Percentiles rank a stretch among this genome's conserved stretches.
Evolutionary conservation across 1,140 invertebrate genomes (phyloP).

Genomic region (Radopholus similis): DNA sequence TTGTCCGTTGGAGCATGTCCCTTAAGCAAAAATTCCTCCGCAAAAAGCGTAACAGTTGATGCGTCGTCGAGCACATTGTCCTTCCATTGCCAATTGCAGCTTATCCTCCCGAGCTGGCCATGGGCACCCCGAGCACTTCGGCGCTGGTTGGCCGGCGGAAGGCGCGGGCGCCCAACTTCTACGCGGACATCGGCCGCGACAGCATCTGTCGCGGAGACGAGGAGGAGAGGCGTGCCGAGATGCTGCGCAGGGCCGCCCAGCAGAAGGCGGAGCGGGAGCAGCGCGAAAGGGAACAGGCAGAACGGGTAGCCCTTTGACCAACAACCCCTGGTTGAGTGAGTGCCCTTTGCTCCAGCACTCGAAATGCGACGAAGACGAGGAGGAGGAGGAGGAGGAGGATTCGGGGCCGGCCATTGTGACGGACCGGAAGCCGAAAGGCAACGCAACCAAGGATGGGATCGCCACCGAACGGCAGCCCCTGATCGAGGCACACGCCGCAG

Average conservation of each 20-base stretch:
- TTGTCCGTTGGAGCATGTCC: too few relatives aligned
- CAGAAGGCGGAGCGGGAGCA: not conserved
- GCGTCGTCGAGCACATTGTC: too few relatives aligned
- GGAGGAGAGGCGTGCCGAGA: not conserved
- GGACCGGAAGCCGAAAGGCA: not conserved
- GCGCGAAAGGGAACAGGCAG: not conserved
- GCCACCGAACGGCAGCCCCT: not conserved
- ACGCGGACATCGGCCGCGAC: slow-evolving; percentile 7
- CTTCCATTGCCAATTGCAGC: not conserved
- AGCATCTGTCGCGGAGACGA: not conserved
- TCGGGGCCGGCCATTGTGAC: not conserved
- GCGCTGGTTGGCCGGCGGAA: slow-evolving; percentile 12
- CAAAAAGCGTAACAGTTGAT: too few relatives aligned
- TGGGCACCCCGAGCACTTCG: slow-evolving; percentile 12
- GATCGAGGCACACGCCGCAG: not conserved
- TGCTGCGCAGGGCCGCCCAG: not conserved
- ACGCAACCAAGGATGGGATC: not conserved
- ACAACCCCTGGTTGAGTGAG: not conserved
- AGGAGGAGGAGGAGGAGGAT: not conserved
- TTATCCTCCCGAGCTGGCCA: not conserved
- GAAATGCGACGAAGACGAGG: not conserved
- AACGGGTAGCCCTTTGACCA: not conserved
- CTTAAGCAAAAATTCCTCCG: not conserved
- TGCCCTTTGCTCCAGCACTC: too few relatives aligned
- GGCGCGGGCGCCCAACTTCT: slow-evolving; percentile 10